Conservation (phyloP, 1,140 invertebrate genomes). For the Nilaparvata lugens region DNA sequence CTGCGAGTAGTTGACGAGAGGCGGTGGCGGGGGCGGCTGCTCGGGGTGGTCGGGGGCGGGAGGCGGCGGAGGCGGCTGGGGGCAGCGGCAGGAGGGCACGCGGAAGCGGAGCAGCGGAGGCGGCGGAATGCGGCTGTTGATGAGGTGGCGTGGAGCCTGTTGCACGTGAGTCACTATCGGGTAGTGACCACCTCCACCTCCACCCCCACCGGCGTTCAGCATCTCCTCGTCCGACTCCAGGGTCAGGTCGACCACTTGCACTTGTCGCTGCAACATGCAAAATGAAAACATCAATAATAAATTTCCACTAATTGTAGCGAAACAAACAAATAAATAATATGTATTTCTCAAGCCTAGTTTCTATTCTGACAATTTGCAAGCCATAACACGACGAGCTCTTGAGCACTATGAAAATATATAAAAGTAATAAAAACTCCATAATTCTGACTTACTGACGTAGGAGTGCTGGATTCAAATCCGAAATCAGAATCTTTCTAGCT, state of each 20-base stretch:
- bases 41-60: conserved; percentile 33
- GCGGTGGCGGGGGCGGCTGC: conserved; percentile 24
- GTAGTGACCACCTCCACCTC: conserved; percentile 14
- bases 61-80: conserved; percentile 26
- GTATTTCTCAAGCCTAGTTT: too few species aligned
- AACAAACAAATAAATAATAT: too few species aligned
- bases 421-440: too few species aligned
- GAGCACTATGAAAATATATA: too few species aligned
- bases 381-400: too few species aligned
- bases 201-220: too few species aligned
- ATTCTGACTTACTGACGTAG: too few species aligned
- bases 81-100: conserved; percentile 21
- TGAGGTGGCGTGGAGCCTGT: conserved; percentile 14
- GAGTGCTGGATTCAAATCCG: too few species aligned
- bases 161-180: conserved; percentile 27
- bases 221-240: conserved; percentile 51
- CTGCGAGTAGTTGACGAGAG: conserved; percentile 22
- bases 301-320: too few species aligned
- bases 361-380: too few species aligned
- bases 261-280: conserved; percentile 20
- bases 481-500: too few species aligned
- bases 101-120: conserved; percentile 23
- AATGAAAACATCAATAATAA: conserved; percentile 17
- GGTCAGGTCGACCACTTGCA: conserved; percentile 51
- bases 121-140: conserved; percentile 14